Conservation (phyloP, 2,797 vertebrate genomes). For the Hapalemur alaotrensis region DNA sequence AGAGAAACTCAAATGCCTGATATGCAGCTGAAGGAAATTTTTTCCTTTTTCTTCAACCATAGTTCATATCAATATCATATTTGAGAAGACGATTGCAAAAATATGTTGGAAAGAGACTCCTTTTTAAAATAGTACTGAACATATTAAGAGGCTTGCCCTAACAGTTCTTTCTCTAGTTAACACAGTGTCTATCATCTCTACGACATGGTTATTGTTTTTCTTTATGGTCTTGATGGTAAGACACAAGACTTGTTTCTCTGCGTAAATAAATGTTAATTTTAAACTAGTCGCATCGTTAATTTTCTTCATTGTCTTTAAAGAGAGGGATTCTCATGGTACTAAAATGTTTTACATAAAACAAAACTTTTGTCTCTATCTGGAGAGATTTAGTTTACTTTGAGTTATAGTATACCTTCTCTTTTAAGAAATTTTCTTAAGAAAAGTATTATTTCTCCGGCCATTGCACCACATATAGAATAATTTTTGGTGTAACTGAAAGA, state of each 20-base stretch:
- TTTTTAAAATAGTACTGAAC: not conserved
- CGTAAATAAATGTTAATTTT: not conserved
- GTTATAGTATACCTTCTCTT: not conserved
- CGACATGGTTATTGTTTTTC: not conserved
- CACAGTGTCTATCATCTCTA: not conserved
- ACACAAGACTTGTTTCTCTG: not conserved
- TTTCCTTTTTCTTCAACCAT: not conserved
- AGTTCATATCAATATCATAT: not conserved
- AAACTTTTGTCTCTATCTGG: conserved; percentile 31
- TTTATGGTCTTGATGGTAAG: not conserved
- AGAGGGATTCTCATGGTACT: not conserved
- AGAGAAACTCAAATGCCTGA: not conserved
- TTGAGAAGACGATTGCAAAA: conserved; percentile 5
- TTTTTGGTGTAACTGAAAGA: conserved; percentile 10
- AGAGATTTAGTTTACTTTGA: not conserved
- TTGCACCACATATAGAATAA: not conserved
- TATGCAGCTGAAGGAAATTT: not conserved
- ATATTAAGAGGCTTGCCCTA: not conserved
- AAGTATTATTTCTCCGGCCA: conserved; percentile 20
- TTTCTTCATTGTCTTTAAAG: conserved; percentile 1
- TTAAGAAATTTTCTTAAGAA: conserved; percentile 28
- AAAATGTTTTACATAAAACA: not conserved
- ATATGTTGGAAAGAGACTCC: not conserved
- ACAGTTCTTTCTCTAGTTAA: not conserved
- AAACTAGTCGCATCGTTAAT: not conserved